These are phyloP conservation scores for Agelas oroides DNA, from an alignment of 37 sponge, comb jelly and placozoan species.

Conservation along the genomic window DNA sequence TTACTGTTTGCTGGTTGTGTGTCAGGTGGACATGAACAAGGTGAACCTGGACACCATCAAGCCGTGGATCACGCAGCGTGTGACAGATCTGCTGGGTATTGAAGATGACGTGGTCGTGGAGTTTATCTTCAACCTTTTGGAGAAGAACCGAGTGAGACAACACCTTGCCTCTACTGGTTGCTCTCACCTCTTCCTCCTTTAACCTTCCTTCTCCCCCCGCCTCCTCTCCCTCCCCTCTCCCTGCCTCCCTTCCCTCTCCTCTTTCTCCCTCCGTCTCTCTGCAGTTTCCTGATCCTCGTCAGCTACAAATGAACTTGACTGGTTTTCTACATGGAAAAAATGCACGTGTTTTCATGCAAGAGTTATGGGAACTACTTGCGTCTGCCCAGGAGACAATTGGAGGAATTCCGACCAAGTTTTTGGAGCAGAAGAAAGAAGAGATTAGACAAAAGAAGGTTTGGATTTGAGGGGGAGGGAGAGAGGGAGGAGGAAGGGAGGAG, in stretches of 20 bases:
- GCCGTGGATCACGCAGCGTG: constrained; percentile 90
- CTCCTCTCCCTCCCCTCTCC: not conserved
- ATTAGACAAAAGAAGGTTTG: constrained; percentile 75
- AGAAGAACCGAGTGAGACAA: constrained; percentile 82
- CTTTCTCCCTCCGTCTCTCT: not conserved
- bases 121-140: constrained; percentile 93
- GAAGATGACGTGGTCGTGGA: constrained; percentile 96
- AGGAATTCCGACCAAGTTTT: constrained; percentile 81
- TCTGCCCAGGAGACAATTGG: constrained; percentile 94
- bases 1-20: constrained; percentile 25
- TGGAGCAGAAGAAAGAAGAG: constrained; percentile 97
- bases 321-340: constrained; percentile 92
- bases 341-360: constrained; percentile 93
- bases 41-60: constrained; percentile 94
- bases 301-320: constrained; percentile 92
- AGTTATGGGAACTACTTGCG: constrained; percentile 90
- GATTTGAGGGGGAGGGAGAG: not conserved
- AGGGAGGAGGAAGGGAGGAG: constrained; percentile 8
- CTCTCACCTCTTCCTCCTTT: not conserved
- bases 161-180: too few species aligned
- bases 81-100: constrained; percentile 85
- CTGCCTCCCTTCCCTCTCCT: constrained; percentile 87
- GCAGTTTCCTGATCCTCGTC: constrained; percentile 90
- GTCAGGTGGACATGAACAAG: constrained; percentile 93
- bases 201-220: constrained; percentile 2